Conservation (phyloP, 2,113 vertebrate species). For the Gobius niger region DNA sequence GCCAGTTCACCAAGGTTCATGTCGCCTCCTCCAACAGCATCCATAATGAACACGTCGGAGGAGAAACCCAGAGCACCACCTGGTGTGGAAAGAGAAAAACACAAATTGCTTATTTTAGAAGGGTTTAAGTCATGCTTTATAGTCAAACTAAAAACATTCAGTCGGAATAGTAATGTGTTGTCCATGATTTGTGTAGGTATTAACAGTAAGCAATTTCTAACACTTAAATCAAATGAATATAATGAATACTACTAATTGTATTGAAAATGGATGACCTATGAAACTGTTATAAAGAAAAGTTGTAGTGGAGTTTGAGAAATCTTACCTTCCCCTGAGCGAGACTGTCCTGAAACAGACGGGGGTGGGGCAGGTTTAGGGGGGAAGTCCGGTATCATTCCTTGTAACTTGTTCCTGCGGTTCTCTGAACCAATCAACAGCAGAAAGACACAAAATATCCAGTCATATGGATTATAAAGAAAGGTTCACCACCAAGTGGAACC, state of each 20-base stretch:
- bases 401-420: conserved; percentile 85
- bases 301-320: not conserved
- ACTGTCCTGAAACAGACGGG: conserved; percentile 78
- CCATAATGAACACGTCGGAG: conserved; percentile 90
- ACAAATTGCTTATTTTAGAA: conserved; percentile 4
- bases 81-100: conserved; percentile 46
- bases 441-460: conserved; percentile 69
- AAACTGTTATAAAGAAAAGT: not conserved
- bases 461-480: conserved; percentile 53
- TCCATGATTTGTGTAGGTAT: not conserved
- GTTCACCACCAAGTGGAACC: conserved; percentile 39
- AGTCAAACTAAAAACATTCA: conserved; percentile 12
- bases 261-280: not conserved
- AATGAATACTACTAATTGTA: conserved; percentile 2
- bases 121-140: not conserved
- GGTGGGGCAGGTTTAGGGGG: conserved; percentile 80
- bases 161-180: no score
- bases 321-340: conserved; percentile 84
- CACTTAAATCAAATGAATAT: not conserved
- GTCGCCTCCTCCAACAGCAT: conserved; percentile 85
- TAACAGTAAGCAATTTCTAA: not conserved
- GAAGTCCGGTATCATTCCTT: conserved; percentile 87
- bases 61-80: conserved; percentile 86
- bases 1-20: conserved; percentile 93
- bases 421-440: conserved; percentile 77